Conservation (phyloP, 2,888 invertebrate genomes). For the Pristionchus arcanus region DNA sequence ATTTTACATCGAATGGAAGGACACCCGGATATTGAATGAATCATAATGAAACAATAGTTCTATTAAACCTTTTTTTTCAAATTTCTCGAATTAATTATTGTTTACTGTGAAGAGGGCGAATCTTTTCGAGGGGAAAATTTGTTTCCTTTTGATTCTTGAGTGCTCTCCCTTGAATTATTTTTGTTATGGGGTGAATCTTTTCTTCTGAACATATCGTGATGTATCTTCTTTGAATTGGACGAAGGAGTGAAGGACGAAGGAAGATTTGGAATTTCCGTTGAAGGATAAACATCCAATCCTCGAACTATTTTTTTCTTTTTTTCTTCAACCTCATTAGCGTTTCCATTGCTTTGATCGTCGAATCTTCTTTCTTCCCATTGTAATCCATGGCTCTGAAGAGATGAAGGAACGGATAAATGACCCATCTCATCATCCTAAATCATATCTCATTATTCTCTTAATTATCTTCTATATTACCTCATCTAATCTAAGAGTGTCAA, state of each 20-base stretch:
- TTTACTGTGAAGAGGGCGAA: neutral
- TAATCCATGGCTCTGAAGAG: conserved; percentile 38
- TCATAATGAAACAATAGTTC: neutral
- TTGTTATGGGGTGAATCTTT: conserved; percentile 52
- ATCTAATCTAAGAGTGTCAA: conserved; percentile 35
- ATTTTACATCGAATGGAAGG: neutral
- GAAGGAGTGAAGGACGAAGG: conserved; percentile 56
- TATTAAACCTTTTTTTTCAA: too few relatives aligned
- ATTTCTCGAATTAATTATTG: too few relatives aligned
- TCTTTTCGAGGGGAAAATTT: neutral
- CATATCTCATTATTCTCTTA: neutral
- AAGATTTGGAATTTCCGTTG: conserved; percentile 65
- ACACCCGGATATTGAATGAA: neutral
- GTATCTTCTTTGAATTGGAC: neutral
- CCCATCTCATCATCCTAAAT: neutral
- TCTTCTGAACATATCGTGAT: conserved; percentile 53
- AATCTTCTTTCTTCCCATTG: conserved; percentile 33
- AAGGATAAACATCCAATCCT: conserved; percentile 65
- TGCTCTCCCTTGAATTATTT: conserved; percentile 49
- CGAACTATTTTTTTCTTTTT: conserved; percentile 45
- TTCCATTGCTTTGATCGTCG: neutral
- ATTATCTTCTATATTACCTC: neutral
- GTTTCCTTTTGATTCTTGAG: neutral
- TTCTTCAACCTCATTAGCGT: neutral
- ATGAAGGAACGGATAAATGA: conserved; percentile 17